Conservation (phyloP, 2,888 invertebrate species). For the Agonum fuliginosum region DNA sequence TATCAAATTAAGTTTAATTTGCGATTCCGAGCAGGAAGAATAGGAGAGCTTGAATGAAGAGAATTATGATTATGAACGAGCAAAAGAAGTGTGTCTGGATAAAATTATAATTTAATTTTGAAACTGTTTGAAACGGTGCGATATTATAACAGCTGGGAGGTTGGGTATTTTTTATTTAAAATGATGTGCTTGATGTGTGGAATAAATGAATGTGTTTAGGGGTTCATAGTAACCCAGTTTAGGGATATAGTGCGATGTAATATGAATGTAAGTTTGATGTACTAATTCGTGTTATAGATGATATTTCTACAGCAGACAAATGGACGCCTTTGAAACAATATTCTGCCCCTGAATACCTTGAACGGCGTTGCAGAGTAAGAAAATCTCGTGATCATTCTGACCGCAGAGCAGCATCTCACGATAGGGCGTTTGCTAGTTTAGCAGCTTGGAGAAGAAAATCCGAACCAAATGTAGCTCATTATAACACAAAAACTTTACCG, state of each 20-base stretch:
- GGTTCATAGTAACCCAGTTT: no score
- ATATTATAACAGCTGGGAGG: no score
- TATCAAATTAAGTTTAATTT: no score
- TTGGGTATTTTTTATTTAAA: no score
- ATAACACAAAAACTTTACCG: constrained; percentile 81
- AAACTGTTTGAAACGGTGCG: no score
- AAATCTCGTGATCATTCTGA: constrained; percentile 74
- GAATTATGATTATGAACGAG: no score
- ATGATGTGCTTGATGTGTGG: no score
- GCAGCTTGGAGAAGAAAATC: constrained; percentile 84
- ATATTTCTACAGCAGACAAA: constrained; percentile 65
- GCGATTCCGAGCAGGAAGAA: no score
- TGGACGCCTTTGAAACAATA: constrained; percentile 82
- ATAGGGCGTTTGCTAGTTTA: constrained; percentile 75
- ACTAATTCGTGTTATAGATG: constrained; percentile 29
- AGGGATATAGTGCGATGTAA: background rate
- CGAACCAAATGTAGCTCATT: constrained; percentile 79
- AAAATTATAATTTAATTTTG: no score
- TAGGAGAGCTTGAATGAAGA: no score
- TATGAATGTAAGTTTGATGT: background rate
- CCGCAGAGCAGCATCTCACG: constrained; percentile 70
- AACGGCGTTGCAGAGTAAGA: constrained; percentile 84
- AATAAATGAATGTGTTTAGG: no score
- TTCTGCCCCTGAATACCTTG: constrained; percentile 92
- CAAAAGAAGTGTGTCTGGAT: no score